Base-by-base conservation (phyloP, 2,888 invertebrate genomes). In the Strigamia transsilvanica region DNA sequence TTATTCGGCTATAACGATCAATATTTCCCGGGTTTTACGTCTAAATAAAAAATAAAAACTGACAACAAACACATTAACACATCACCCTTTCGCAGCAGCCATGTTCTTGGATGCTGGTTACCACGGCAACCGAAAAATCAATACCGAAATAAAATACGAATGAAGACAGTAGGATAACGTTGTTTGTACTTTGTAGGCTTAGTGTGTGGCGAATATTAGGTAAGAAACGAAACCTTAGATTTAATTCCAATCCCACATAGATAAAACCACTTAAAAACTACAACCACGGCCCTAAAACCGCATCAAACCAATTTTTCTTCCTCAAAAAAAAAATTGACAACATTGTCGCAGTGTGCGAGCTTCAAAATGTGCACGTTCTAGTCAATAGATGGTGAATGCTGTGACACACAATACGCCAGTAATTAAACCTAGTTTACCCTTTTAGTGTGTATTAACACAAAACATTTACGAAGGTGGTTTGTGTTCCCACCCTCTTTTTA, bases 61-160 rank as follows among this genome's bases (percentile, higher is more conserved):
- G 13, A 4, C 13, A 46, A 46, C 46, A n/a, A 12, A 0, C 46
- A 10, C 38, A 38, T 38, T 46, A 46, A 46, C 46, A 46, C 46
- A 46, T 46, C n/a, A 46, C 46, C 46, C 46, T n/a, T n/a, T 56
- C 21, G 18, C 18, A 56, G 56, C 18, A 56, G 56, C 56, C 56
- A 56, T 56, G n/a, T 56, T 56, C 56, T 56, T 73, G 73, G 73
- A 73, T 73, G 73, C 73, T 73, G 73, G 73, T 73, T 73, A 15
- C 73, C 73, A 73, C 2, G 15, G 73, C 13, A 32, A 73, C 32
- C 27, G 73, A 73, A 73, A 73, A 73, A 73, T 73, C 73, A 73
- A 73, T 73, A 73, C 9, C 32, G 32, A 73, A 73, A 73, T 73
- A 73, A 73, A 73, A 73, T 27, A 73, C 73, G 73, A 73, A 73